Conservation (phyloP, 2,888 invertebrate genomes). For the Leptinotarsa juncta region DNA sequence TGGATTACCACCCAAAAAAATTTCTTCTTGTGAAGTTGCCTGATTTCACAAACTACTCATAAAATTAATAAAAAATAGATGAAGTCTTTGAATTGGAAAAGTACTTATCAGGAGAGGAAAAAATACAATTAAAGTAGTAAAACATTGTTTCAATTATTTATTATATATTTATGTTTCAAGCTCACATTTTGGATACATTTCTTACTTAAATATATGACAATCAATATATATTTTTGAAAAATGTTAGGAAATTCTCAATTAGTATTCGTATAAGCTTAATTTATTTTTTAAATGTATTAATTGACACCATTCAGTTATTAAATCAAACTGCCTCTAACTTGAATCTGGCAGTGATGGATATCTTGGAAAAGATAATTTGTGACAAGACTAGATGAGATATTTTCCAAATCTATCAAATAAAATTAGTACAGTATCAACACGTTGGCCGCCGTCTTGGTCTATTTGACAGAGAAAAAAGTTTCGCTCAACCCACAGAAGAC, state of each 20-base stretch:
- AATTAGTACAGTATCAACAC: not conserved
- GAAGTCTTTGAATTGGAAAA: too few species aligned
- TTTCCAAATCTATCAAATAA: not conserved
- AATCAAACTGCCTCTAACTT: slow-evolving; percentile 15
- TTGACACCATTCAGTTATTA: slow-evolving; percentile 37
- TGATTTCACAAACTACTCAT: not conserved
- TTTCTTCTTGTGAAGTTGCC: not conserved
- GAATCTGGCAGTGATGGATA: slow-evolving; percentile 35
- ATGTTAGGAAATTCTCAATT: slow-evolving; percentile 16
- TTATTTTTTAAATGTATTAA: slow-evolving; percentile 27
- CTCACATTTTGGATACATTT: slow-evolving; percentile 5
- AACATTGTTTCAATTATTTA: not conserved
- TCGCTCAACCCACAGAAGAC: too few species aligned
- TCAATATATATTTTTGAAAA: slow-evolving; percentile 15
- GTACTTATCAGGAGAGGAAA: not conserved
- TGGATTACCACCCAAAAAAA: not conserved
- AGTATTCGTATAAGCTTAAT: slow-evolving; percentile 29
- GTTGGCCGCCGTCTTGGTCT: not conserved
- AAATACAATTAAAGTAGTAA: not conserved
- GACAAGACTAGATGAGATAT: not conserved
- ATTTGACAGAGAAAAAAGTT: too few species aligned
- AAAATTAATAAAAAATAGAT: too few species aligned
- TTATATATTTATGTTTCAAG: slow-evolving; percentile 13
- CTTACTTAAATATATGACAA: slow-evolving; percentile 12
- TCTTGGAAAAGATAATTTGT: not conserved